phyloP scores from a whole-genome alignment of 2,797 vertebrate species.

The Sebastes kiyomatsui region DNA sequence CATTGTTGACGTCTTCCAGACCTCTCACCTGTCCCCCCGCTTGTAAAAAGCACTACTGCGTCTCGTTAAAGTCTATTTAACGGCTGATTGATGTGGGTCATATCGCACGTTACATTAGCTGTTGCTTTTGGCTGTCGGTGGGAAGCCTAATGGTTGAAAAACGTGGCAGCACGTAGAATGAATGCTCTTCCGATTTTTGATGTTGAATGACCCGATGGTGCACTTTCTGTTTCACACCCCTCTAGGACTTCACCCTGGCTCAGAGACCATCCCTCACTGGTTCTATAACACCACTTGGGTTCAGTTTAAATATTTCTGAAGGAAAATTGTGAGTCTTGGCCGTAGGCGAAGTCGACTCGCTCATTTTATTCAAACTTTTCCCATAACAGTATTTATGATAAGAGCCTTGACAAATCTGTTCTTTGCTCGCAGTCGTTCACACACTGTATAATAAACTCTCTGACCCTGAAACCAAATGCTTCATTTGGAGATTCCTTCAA shows the following conservation, averaged over 20 bases:
- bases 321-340: neutral
- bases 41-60: constrained; percentile 35
- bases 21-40: constrained; percentile 39
- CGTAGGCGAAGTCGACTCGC: neutral
- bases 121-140: constrained; percentile 18
- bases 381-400: neutral
- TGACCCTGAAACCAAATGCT: constrained; percentile 54
- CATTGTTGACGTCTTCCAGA: constrained; percentile 46
- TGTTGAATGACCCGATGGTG: constrained; percentile 6
- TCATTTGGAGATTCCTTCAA: constrained; percentile 23
- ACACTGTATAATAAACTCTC: constrained; percentile 4
- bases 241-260: neutral
- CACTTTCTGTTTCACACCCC: neutral
- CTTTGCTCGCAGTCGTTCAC: neutral
- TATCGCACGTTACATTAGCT: constrained; percentile 14
- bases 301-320: neutral
- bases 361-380: neutral
- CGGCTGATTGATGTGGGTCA: constrained; percentile 41
- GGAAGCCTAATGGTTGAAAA: neutral
- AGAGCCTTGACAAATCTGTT: neutral
- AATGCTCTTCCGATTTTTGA: neutral
- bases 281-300: neutral
- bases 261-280: neutral
- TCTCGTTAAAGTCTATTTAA: constrained; percentile 46
- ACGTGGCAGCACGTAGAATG: neutral